Evolutionary conservation across 2,888 invertebrate genomes (phyloP).

Genomic region (Cancer borealis): DNA sequence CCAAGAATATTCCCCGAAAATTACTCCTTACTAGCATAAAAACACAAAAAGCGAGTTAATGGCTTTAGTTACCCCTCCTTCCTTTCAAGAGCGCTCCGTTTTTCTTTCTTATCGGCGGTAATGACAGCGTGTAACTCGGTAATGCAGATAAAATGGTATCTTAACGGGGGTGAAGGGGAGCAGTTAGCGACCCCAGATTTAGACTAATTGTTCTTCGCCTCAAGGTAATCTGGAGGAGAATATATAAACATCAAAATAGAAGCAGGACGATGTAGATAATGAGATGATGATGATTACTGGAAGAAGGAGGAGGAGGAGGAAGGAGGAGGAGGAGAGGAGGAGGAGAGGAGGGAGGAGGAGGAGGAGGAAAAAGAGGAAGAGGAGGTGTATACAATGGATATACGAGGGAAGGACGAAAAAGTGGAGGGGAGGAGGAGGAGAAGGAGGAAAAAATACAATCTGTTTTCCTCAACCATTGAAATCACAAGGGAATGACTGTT

Average conservation of each 20-base stretch:
- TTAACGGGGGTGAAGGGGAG: neutral
- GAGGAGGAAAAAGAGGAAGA: neutral
- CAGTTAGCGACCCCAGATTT: neutral
- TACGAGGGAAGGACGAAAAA: neutral
- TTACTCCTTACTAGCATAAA: too few species aligned
- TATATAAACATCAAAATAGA: constrained; percentile 13
- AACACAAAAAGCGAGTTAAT: neutral
- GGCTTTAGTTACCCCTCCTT: neutral
- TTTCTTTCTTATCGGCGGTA: neutral
- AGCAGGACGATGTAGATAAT: neutral
- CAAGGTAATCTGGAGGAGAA: neutral
- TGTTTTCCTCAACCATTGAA: neutral
- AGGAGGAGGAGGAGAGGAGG: neutral
- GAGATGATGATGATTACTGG: neutral
- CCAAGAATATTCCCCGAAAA: too few species aligned
- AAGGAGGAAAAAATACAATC: neutral
- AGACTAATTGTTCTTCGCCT: neutral
- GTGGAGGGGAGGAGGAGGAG: neutral
- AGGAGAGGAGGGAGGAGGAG: neutral
- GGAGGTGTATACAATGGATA: neutral
- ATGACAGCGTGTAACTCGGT: neutral
- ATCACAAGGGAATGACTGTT: neutral
- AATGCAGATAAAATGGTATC: neutral
- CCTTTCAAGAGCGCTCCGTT: neutral
- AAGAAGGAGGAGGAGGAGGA: neutral